Base-by-base conservation (phyloP, 1,140 invertebrate genomes). In the Colletes gigas region DNA sequence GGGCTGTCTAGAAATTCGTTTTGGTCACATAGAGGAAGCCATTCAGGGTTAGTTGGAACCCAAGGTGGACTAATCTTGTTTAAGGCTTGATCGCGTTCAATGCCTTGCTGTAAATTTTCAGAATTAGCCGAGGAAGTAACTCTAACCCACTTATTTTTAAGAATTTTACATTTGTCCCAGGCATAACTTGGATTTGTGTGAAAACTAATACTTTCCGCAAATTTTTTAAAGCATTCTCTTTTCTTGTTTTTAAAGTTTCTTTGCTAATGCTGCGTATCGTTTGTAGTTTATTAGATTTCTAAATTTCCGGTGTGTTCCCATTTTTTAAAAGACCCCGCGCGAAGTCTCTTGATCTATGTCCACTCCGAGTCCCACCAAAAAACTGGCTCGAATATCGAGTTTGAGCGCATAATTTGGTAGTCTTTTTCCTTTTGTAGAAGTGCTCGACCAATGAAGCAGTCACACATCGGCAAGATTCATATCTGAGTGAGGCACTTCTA, bases 171-270 rank as follows among this genome's bases (percentile, higher is more conserved):
- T 47, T 47, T 47, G 44, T 47, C 44, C 44, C 52, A 19, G n/a
- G 44, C 8, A n/a, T 44, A 55, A 17, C 47, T 39, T 59, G 14
- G 21, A 17, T 59, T 19, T 15, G 55, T 57, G 6, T 57, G 15
- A 41, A 59, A 19, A 15, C 55, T 19, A n/a, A 57, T 71, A 12
- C 4, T 54, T 41, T 71, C 55, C 6, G 30, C 12, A 1, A 59
- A 71, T n/a, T 59, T 12, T 39, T 44, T 60, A 21, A 21, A 62
- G 17, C 10, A 57, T 4, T 12, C 17, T 57, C 73, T 81, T 50
- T 83, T 82, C 44, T 76, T 79, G 62, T 39, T 50, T 69, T 79
- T 86, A 41, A 72, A 83, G 17, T 81, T 83, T 79, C 71, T 81
- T 86, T 2, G 70, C 67, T 17, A 75, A 4, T 14, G 82, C 75